Conservation (phyloP, 2,113 vertebrate species). For the Oncorhynchus tshawytscha region DNA sequence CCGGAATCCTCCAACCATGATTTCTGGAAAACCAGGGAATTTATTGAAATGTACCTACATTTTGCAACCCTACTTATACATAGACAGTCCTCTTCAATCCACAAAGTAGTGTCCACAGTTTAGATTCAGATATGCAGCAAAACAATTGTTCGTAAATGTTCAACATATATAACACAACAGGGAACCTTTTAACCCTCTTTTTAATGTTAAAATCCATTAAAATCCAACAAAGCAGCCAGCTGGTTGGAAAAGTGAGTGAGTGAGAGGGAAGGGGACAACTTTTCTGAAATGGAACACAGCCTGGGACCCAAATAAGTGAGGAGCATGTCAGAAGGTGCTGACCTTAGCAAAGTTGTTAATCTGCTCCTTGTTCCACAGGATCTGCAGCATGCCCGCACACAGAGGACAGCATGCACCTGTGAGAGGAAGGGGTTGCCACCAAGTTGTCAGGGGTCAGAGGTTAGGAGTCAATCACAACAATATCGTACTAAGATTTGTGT, state of each 20-base stretch:
- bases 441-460: slow-evolving; percentile 17
- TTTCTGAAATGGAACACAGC: slow-evolving; percentile 24
- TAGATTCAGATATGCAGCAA: too few relatives aligned
- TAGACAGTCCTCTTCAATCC: too few relatives aligned
- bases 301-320: background rate
- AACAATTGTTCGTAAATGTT: too few relatives aligned
- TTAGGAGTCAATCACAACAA: background rate
- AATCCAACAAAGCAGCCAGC: too few relatives aligned
- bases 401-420: slow-evolving; percentile 94
- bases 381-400: slow-evolving; percentile 91
- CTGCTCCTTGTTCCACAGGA: slow-evolving; percentile 90
- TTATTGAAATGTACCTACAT: too few relatives aligned
- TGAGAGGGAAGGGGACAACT: background rate
- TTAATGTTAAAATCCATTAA: too few relatives aligned
- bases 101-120: too few relatives aligned
- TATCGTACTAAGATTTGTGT: background rate
- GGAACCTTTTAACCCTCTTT: too few relatives aligned
- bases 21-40: too few relatives aligned
- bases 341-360: slow-evolving; percentile 93
- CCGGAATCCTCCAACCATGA: too few relatives aligned
- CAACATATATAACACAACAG: too few relatives aligned
- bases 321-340: background rate
- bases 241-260: background rate
- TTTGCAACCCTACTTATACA: too few relatives aligned
- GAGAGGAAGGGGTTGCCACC: background rate